phyloP scores from a whole-genome alignment of 2,888 invertebrate species.

The Lacanobia oleracea region DNA sequence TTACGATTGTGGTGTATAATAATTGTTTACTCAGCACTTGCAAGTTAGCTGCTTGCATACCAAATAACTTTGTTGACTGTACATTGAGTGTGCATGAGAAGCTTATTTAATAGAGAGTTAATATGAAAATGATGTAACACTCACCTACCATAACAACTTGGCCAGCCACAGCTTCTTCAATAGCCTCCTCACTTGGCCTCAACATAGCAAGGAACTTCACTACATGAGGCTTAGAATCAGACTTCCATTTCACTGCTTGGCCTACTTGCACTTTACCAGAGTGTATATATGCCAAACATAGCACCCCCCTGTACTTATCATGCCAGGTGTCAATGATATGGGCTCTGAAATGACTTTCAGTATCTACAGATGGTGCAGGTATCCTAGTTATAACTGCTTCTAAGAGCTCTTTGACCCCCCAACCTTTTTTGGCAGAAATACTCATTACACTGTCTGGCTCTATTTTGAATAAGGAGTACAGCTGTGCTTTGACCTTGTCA shows the following conservation, averaged over 20 bases:
- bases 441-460: slow-evolving; percentile 93
- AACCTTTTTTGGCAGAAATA: slow-evolving; percentile 98
- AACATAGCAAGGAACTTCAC: slow-evolving; percentile 95
- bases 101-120: too few relatives aligned
- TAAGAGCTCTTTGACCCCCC: slow-evolving; percentile 94
- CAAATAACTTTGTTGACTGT: too few relatives aligned
- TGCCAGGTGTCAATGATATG: slow-evolving; percentile 98
- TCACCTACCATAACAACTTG: slow-evolving; percentile 97
- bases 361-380: slow-evolving; percentile 93
- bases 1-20: too few relatives aligned
- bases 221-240: slow-evolving; percentile 94
- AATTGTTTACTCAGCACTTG: too few relatives aligned
- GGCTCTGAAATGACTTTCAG: slow-evolving; percentile 93
- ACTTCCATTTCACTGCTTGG: slow-evolving; percentile 93
- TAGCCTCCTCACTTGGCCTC: slow-evolving; percentile 93
- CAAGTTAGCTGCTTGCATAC: too few relatives aligned
- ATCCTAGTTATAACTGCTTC: slow-evolving; percentile 94
- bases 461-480: slow-evolving; percentile 95
- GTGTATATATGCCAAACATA: slow-evolving; percentile 94
- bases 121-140: slow-evolving; percentile 60
- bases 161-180: slow-evolving; percentile 94
- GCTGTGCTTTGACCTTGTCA: slow-evolving; percentile 94
- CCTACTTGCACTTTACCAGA: slow-evolving; percentile 94
- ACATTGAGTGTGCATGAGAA: too few relatives aligned
- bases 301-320: slow-evolving; percentile 95